Percentiles rank a stretch among this genome's conserved stretches.
Conservation (phyloP, 2,888 invertebrate genomes). For the Cabera pusaria region DNA sequence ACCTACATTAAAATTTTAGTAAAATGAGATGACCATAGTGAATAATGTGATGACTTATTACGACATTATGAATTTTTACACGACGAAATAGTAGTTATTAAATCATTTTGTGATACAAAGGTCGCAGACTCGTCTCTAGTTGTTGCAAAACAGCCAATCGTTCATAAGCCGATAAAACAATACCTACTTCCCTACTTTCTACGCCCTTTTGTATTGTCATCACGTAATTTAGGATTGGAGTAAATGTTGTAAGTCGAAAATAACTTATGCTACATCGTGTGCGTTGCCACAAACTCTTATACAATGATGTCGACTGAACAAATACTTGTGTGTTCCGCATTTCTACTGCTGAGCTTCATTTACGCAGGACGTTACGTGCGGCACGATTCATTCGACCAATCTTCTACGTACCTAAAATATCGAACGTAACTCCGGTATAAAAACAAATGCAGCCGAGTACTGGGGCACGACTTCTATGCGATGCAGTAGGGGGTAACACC, state of each 20-base stretch:
- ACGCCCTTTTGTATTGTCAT: constrained; percentile 67
- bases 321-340: constrained; percentile 82
- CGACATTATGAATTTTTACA: constrained; percentile 38
- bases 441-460: constrained; percentile 17
- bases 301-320: constrained; percentile 81
- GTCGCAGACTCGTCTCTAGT: constrained; percentile 9
- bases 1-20: constrained; percentile 42
- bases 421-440: constrained; percentile 31
- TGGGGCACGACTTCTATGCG: constrained; percentile 16
- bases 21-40: constrained; percentile 41
- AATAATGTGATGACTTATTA: constrained; percentile 41
- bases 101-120: constrained; percentile 20
- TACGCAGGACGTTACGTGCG: constrained; percentile 70
- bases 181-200: constrained; percentile 41
- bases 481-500: too few species aligned
- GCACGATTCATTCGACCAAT: constrained; percentile 49
- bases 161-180: constrained; percentile 27
- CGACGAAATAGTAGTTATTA: constrained; percentile 27
- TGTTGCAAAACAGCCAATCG: constrained; percentile 19
- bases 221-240: constrained; percentile 76
- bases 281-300: constrained; percentile 78
- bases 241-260: constrained; percentile 79
- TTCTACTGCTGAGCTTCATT: constrained; percentile 78
- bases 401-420: constrained; percentile 45
- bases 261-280: constrained; percentile 74